Evolutionary conservation across 2,888 invertebrate genomes (phyloP).

Genomic region (Tanytarsus gracilentus): DNA sequence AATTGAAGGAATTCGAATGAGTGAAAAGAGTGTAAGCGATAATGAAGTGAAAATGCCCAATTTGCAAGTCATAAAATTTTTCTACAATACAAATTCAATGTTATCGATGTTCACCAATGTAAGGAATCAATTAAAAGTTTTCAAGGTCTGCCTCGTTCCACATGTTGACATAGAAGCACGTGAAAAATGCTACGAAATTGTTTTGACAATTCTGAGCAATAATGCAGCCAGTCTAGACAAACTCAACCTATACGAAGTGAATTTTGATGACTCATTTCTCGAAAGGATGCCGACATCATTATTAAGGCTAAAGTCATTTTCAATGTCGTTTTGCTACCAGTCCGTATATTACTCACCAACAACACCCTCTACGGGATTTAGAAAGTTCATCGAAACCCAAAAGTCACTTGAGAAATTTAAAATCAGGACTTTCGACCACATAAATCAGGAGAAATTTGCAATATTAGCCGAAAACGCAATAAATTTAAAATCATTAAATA

Average conservation of each 20-base stretch:
- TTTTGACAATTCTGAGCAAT: neutral
- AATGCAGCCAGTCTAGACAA: neutral
- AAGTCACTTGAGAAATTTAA: slow-evolving; percentile 1
- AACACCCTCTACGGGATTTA: neutral
- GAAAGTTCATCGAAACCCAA: neutral
- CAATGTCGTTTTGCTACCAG: too few relatives aligned
- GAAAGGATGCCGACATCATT: too few relatives aligned
- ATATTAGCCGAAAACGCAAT: neutral
- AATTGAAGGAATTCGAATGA: slow-evolving; percentile 6
- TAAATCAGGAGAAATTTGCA: neutral
- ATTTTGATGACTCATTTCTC: slow-evolving; percentile 1
- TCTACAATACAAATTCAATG: neutral
- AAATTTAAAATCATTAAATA: neutral
- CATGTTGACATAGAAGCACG: neutral
- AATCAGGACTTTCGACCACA: slow-evolving; percentile 1
- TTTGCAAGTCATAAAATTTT: neutral
- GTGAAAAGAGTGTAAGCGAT: too few relatives aligned
- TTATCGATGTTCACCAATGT: neutral
- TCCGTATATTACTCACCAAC: too few relatives aligned
- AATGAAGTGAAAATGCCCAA: neutral
- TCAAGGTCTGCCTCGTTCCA: neutral
- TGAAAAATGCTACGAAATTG: neutral
- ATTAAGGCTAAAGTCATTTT: neutral
- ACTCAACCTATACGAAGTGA: neutral
- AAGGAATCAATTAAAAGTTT: neutral